These are phyloP conservation scores for Artibeus jamaicensis DNA, from an alignment of 2,797 vertebrate genomes.

Conservation along the genomic window DNA sequence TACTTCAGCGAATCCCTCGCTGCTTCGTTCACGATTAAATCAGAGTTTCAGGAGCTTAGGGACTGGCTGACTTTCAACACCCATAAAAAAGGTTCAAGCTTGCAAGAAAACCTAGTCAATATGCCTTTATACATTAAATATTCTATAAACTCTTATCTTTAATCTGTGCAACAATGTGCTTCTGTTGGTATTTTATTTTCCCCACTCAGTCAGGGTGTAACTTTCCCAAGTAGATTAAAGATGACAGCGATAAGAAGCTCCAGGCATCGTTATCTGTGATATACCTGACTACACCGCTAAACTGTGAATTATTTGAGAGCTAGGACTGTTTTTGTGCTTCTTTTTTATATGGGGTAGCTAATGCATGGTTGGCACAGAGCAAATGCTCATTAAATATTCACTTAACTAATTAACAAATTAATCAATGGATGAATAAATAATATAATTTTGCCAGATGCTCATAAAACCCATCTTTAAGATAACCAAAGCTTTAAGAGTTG, in stretches of 20 bases:
- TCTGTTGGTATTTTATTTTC: conserved; percentile 2
- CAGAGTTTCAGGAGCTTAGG: neutral
- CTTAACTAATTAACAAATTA: neutral
- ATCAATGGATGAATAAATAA: neutral
- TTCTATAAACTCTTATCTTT: neutral
- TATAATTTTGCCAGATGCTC: neutral
- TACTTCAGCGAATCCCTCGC: neutral
- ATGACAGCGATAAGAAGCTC: neutral
- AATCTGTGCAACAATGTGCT: neutral
- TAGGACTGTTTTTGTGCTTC: neutral
- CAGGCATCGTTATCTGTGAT: neutral
- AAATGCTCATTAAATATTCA: neutral
- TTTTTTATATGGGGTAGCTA: neutral
- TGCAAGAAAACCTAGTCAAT: neutral
- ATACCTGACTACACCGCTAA: neutral
- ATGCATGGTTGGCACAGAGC: neutral
- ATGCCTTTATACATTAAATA: neutral
- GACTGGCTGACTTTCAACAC: neutral
- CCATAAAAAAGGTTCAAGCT: neutral
- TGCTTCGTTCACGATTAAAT: neutral
- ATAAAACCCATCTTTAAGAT: conserved; percentile 34
- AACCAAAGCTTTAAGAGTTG: conserved; percentile 3
- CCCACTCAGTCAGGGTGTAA: neutral
- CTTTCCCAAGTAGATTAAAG: conserved; percentile 9
- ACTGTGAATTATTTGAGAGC: neutral